Conservation (phyloP, 2,888 invertebrate species). For the Pseudoips prasinana region DNA sequence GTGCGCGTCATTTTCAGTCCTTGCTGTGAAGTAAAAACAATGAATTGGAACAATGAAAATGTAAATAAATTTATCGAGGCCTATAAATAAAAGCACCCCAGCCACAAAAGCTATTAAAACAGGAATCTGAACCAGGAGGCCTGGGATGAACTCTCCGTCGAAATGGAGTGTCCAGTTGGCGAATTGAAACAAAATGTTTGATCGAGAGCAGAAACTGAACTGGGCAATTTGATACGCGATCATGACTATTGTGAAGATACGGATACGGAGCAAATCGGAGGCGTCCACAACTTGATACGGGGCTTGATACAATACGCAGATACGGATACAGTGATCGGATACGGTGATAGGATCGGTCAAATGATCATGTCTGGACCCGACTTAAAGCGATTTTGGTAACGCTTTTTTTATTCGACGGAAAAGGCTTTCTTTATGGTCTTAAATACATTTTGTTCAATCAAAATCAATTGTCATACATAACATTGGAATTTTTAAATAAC, state of each 20-base stretch:
- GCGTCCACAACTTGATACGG: too few relatives aligned
- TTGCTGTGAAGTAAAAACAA: constrained; percentile 16
- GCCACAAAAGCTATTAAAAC: constrained; percentile 21
- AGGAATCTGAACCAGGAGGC: constrained; percentile 16
- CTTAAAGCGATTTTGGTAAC: too few relatives aligned
- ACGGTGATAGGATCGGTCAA: constrained; percentile 13
- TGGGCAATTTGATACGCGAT: too few relatives aligned
- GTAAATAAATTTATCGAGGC: constrained; percentile 23
- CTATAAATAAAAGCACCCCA: constrained; percentile 22
- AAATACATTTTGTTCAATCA: too few relatives aligned
- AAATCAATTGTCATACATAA: too few relatives aligned
- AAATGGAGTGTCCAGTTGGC: constrained; percentile 13
- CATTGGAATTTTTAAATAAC: too few relatives aligned
- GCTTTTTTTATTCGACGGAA: too few relatives aligned
- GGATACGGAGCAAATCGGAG: constrained; percentile 23
- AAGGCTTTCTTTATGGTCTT: too few relatives aligned
- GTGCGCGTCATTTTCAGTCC: constrained; percentile 15
- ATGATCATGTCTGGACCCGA: constrained; percentile 7
- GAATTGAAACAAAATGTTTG: constrained; percentile 17
- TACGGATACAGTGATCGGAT: too few relatives aligned
- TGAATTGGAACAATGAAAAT: constrained; percentile 22
- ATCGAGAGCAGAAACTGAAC: constrained; percentile 11
- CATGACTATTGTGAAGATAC: too few relatives aligned
- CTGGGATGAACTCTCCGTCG: constrained; percentile 15
- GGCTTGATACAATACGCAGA: constrained; percentile 8